Evolutionary conservation across 2,113 vertebrate species (phyloP).

Genomic region (Coreoperca whiteheadi): DNA sequence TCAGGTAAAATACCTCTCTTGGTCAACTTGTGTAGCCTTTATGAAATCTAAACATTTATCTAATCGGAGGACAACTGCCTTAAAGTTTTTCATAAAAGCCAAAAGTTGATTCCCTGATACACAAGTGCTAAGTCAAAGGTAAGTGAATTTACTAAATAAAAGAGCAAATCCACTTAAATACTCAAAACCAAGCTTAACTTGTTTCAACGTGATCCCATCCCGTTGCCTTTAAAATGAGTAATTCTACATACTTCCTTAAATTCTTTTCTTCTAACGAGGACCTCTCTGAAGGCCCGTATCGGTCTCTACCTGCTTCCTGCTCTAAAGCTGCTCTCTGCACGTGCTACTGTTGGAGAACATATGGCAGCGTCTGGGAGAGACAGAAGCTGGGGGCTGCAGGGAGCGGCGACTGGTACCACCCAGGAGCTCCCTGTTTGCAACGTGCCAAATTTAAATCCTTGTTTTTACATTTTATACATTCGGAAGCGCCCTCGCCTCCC

Average conservation of each 20-base stretch:
- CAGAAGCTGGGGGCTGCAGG: slow-evolving; percentile 26
- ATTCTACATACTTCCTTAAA: background rate
- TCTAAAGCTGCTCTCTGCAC: slow-evolving; percentile 17
- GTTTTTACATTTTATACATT: background rate
- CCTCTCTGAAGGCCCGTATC: slow-evolving; percentile 19
- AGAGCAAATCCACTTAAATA: background rate
- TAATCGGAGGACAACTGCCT: background rate
- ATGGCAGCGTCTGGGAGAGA: slow-evolving; percentile 41
- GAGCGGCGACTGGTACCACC: background rate
- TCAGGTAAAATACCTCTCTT: background rate
- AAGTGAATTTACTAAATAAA: background rate
- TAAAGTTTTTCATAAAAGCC: background rate
- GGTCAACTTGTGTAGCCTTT: background rate
- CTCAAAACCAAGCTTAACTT: background rate
- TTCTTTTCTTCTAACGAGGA: slow-evolving; percentile 22
- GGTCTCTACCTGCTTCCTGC: slow-evolving; percentile 15
- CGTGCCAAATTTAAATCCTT: slow-evolving; percentile 15
- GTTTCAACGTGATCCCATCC: background rate
- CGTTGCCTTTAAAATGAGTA: background rate
- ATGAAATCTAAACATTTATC: background rate
- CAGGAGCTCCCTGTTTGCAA: background rate
- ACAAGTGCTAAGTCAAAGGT: background rate
- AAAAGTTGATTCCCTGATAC: too few species aligned
- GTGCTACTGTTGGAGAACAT: slow-evolving; percentile 43
- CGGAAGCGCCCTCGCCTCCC: background rate